Conservation (phyloP, 2,113 vertebrate species). For the Arenaria interpres region DNA sequence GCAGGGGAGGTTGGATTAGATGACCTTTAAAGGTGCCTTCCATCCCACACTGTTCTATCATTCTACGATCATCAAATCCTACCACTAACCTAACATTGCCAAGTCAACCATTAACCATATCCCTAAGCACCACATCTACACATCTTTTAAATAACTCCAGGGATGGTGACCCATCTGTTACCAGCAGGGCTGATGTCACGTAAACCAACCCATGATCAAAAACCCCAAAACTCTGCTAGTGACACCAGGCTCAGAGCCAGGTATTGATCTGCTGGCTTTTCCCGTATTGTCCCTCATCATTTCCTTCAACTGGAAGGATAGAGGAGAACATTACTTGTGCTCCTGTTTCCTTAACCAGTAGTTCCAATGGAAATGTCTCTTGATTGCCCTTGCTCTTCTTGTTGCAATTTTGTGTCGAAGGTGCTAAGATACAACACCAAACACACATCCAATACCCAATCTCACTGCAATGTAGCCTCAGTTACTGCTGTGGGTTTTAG, state of each 20-base stretch:
- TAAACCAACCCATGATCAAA: neutral
- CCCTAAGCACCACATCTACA: neutral
- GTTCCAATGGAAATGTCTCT: neutral
- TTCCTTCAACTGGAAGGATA: neutral
- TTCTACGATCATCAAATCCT: neutral
- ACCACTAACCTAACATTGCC: neutral
- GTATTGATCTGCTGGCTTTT: neutral
- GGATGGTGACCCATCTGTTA: neutral
- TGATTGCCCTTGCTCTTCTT: neutral
- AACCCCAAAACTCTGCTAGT: neutral
- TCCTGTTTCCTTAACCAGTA: neutral
- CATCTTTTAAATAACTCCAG: neutral
- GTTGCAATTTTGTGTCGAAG: neutral
- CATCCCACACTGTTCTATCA: neutral
- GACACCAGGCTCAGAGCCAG: neutral
- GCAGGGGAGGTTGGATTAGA: neutral
- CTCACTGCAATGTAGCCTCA: neutral
- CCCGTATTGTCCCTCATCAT: neutral
- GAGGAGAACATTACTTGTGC: neutral
- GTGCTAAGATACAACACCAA: neutral
- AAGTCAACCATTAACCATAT: neutral
- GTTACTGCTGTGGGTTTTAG: neutral
- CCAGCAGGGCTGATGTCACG: neutral
- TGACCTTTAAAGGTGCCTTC: neutral
- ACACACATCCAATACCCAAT: neutral